phyloP scores from a whole-genome alignment of 2,113 vertebrate genomes.

The Actenoides hombroni region DNA sequence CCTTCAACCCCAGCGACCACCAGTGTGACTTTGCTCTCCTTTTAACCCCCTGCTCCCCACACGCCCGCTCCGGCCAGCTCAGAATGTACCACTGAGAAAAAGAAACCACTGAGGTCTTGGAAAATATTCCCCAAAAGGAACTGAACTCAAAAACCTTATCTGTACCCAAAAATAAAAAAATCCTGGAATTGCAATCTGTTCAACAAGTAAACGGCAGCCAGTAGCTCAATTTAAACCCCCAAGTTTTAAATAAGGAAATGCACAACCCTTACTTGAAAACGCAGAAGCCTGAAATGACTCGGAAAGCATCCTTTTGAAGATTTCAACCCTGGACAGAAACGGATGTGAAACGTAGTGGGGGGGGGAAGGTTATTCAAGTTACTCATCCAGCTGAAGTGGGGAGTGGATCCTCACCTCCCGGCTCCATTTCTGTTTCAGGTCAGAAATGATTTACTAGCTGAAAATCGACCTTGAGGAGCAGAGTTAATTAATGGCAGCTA shows the following conservation, averaged over 20 bases:
- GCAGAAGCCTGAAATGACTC: not conserved
- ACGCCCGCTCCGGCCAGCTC: not conserved
- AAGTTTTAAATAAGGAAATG: not conserved
- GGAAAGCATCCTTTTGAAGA: not conserved
- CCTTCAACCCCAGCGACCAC: not conserved
- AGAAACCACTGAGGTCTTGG: not conserved
- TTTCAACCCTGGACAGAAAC: not conserved
- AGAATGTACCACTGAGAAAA: rapidly evolving
- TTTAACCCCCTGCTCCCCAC: not conserved
- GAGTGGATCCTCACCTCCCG: not conserved
- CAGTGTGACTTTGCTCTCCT: not conserved
- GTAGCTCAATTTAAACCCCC: not conserved
- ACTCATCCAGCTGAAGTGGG: not conserved
- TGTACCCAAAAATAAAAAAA: not conserved
- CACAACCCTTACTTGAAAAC: not conserved
- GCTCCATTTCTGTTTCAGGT: not conserved
- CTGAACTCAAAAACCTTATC: not conserved
- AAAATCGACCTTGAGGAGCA: not conserved
- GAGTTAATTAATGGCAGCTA: not conserved
- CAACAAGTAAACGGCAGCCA: not conserved
- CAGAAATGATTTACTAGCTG: not conserved
- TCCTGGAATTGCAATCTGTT: not conserved
- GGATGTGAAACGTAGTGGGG: not conserved
- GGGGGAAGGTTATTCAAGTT: not conserved
- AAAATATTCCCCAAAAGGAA: not conserved